Evolutionary conservation across 1,140 invertebrate species (phyloP).

Genomic region (Anastrepha obliqua): DNA sequence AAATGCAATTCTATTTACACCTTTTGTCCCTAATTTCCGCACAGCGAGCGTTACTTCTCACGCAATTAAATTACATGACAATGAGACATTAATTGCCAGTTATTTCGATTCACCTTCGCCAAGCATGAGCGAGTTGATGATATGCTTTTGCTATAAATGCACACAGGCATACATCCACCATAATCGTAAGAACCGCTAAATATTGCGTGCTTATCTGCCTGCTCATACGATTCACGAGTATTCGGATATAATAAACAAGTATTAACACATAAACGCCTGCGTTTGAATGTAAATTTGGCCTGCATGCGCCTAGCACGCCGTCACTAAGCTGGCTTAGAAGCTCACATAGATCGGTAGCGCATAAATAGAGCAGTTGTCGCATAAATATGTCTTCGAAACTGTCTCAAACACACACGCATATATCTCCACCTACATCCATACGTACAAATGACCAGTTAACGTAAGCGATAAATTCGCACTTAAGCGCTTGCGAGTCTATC

Average conservation of each 20-base stretch:
- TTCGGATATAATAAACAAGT: neutral
- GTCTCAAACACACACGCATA: neutral
- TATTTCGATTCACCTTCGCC: conserved; percentile 45
- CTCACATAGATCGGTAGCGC: neutral
- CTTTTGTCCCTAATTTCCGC: neutral
- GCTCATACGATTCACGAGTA: neutral
- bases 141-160: neutral
- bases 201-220: neutral
- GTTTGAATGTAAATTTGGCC: neutral
- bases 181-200: conserved; percentile 39
- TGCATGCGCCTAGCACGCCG: neutral
- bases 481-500: neutral
- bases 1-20: too few species aligned
- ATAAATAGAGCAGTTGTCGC: conserved; percentile 11
- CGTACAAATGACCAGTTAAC: neutral
- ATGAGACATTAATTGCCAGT: conserved; percentile 48
- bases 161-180: too few species aligned
- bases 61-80: neutral
- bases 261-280: neutral
- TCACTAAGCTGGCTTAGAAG: conserved; percentile 28
- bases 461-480: conserved; percentile 22
- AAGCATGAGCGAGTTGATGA: conserved; percentile 33
- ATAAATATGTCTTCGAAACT: neutral
- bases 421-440: neutral
- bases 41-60: conserved; percentile 9